Evolutionary conservation across 2,797 vertebrate species (phyloP), one percentile per base, ranked within the genome.

Genomic region (Apogon hyalosoma): DNA sequence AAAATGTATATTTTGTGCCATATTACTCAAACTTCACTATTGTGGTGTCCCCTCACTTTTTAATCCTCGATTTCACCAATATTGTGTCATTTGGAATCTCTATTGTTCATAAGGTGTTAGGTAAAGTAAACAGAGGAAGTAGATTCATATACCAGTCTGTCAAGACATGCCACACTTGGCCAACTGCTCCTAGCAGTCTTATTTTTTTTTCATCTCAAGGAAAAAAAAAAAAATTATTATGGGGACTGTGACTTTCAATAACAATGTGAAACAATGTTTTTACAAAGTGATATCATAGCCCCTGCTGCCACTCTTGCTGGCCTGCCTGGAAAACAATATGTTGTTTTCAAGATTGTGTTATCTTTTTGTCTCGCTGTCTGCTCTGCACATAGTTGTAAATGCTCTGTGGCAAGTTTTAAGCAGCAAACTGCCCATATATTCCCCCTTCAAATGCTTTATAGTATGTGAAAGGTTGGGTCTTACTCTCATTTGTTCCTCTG

Each of bases 381-480:
- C 50, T 14, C 56, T 78, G 62, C 46, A 46, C 65, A 49, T 40
- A 11, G 39, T 49, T 70, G 46, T 40, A 60, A 41, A 69, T 72
- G 63, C 69, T 64, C 33, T 54, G 40, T 63, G 72, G 68, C 73
- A 72, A 24, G 24, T 81, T 73, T 77, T 75, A 63, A 77, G 62
- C 38, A 55, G 63, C 28, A 49, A 77, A 79, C 74, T 41, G 19
- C 77, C 58, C 60, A 81, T 72, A 57, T 48, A 70, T 82, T 73
- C 73, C 70, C 72, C 69, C 24, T 28, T 77, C 62, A 73, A 75
- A 70, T 40, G 53, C 57, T 66, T 63, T 48, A 79, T 88, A 87
- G 80, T 87, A 80, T 88, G 87, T 78, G 75, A 87, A 88, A 82
- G 79, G 80, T 79, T 87, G 79, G 86, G 77, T 89, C 86, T 75